phyloP scores from a whole-genome alignment of 2,113 vertebrate species.

The Xiphorhynchus elegans region DNA sequence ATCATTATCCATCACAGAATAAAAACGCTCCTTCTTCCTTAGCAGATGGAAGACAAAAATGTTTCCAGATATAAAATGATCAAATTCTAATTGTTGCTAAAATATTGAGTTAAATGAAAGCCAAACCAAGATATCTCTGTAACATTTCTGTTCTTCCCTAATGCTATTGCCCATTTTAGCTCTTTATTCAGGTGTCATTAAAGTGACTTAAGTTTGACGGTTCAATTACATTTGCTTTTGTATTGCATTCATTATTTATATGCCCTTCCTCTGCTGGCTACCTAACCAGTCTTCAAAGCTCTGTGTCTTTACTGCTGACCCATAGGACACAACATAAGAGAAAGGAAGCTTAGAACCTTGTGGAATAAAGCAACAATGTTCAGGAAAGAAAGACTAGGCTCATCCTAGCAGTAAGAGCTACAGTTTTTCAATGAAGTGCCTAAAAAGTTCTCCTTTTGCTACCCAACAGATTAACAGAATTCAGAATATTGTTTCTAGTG shows the following conservation, averaged over 20 bases:
- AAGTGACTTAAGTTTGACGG: background rate
- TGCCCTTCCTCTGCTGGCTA: background rate
- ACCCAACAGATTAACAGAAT: background rate
- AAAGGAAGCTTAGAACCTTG: background rate
- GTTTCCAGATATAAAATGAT: background rate
- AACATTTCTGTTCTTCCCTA: background rate
- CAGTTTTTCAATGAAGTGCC: background rate
- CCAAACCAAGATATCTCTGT: background rate
- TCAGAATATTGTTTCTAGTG: background rate
- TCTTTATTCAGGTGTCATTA: background rate
- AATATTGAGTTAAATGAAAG: background rate
- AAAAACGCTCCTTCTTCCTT: background rate
- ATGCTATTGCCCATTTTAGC: background rate
- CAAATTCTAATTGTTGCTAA: background rate
- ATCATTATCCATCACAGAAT: background rate
- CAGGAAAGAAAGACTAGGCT: background rate
- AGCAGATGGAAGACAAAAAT: background rate
- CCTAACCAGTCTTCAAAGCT: background rate
- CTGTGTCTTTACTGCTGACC: background rate
- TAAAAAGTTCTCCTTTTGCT: background rate
- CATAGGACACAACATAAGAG: background rate
- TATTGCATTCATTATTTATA: background rate
- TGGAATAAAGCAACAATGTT: background rate
- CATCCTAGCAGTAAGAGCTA: background rate
- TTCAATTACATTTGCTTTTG: background rate